Evolutionary conservation across 2,797 vertebrate species (phyloP), one percentile per base, ranked within the genome.

Genomic region (Chrysocyon brachyurus): DNA sequence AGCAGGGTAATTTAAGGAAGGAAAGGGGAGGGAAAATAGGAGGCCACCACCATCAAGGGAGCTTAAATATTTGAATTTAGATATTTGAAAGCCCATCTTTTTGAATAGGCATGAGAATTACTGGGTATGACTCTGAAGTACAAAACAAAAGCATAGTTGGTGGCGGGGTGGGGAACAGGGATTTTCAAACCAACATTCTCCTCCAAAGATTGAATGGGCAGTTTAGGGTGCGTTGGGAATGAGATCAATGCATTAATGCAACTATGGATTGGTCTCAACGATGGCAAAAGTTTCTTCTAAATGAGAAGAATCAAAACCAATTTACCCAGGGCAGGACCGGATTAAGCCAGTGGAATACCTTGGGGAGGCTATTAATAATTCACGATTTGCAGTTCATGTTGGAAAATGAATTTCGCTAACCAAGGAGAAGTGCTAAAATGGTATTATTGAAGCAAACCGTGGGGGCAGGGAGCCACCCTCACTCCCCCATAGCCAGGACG

Each of bases 251-350:
- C 49, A 46, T 49, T 57, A 64, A 40, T 22, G 90, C 66, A 81
- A 92, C 75, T 73, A 83, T 57, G 2, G 26, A 64, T 57, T 68
- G 24, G 26, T 78, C 89, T 93, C 83, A 36, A 22, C 33, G 59
- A 87, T 15, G 68, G 28, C 36, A 33, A 91, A 95, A 91, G 54
- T 70, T 36, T 90, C 59, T 78, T 90, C 64, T 87, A 77, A 93
- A 94, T 82, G 54, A 89, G 61, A 96, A 96, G 46, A 95, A 94
- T 90, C 83, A 93, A 95, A 98, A 96, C 63, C 70, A 97, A 94
- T 96, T 96, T 87, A 82, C 54, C 57, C 24, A 96, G 40, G n/a
- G 64, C 85, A 96, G 83, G 57, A 89, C 86, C 33, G 9, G 56
- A 94, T 97, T 72, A 84, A 36, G 63, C 90, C 87, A 94, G 63